Evolutionary conservation across 2,797 vertebrate genomes (phyloP).

Genomic region (Eupleurogrammus muticus): DNA sequence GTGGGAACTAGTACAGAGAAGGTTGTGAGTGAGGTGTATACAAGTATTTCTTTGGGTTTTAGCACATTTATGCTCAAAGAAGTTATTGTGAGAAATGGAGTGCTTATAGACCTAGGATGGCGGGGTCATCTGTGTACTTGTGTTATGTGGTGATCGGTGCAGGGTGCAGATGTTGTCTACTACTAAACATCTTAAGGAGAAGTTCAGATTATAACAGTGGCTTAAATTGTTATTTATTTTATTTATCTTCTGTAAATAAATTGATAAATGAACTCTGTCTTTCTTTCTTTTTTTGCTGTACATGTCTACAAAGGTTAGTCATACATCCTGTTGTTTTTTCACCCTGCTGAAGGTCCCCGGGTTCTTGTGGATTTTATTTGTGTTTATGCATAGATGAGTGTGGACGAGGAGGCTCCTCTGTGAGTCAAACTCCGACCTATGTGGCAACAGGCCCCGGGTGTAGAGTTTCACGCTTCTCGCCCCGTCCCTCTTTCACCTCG

Average conservation of each 20-base stretch:
- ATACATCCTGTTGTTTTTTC: not conserved
- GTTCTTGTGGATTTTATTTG: not conserved
- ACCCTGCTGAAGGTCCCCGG: not conserved
- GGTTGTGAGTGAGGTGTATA: too few species aligned
- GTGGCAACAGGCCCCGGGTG: slow-evolving; percentile 30
- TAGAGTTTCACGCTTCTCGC: slow-evolving; percentile 37
- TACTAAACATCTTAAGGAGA: not conserved
- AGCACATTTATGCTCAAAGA: too few species aligned
- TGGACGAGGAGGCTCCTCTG: not conserved
- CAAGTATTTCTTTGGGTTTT: too few species aligned
- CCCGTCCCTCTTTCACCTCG: not conserved
- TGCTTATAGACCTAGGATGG: too few species aligned
- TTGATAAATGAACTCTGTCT: not conserved
- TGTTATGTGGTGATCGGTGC: too few species aligned
- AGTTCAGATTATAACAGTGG: not conserved
- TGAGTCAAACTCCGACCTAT: slow-evolving; percentile 27
- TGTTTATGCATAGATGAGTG: not conserved
- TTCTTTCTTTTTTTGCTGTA: not conserved
- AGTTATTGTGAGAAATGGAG: too few species aligned
- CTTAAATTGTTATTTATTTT: not conserved
- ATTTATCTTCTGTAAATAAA: not conserved
- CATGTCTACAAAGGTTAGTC: slow-evolving; percentile 1
- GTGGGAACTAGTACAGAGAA: too few species aligned
- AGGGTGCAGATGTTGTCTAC: too few species aligned
- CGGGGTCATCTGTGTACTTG: too few species aligned